Percentiles rank a stretch among this genome's conserved stretches.
These are phyloP conservation scores for Agapornis canus DNA, from an alignment of 2,797 vertebrate species.

Conservation along the genomic window DNA sequence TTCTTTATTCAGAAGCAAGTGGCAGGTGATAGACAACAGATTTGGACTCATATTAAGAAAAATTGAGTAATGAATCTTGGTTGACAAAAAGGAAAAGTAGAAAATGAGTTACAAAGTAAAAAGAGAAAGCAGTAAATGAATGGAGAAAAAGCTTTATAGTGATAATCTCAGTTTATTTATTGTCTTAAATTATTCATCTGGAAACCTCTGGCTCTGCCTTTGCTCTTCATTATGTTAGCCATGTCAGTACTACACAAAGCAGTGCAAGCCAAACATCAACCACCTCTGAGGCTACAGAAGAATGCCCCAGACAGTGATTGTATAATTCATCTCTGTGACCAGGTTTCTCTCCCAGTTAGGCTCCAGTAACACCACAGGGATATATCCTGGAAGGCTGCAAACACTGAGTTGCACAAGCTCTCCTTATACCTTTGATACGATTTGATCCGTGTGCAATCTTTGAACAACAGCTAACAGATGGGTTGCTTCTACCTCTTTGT, in stretches of 20 bases:
- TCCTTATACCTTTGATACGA: background rate
- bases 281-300: background rate
- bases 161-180: background rate
- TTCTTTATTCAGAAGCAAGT: conserved; percentile 13
- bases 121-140: background rate
- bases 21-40: conserved; percentile 26
- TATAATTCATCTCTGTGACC: background rate
- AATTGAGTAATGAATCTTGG: background rate
- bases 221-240: background rate
- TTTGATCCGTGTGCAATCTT: background rate
- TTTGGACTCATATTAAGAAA: conserved; percentile 20
- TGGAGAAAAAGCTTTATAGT: background rate
- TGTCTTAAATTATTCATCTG: background rate
- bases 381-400: background rate
- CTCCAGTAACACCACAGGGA: fast-evolving
- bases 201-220: background rate
- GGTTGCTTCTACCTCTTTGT: background rate
- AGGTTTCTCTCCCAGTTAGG: background rate
- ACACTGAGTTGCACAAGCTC: fast-evolving
- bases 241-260: background rate
- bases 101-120: background rate
- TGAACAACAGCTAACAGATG: background rate
- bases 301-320: background rate
- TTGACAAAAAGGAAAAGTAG: background rate
- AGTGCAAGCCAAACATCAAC: background rate